phyloP scores from a whole-genome alignment of 2,888 invertebrate species.

The Brachylomia viminalis region DNA sequence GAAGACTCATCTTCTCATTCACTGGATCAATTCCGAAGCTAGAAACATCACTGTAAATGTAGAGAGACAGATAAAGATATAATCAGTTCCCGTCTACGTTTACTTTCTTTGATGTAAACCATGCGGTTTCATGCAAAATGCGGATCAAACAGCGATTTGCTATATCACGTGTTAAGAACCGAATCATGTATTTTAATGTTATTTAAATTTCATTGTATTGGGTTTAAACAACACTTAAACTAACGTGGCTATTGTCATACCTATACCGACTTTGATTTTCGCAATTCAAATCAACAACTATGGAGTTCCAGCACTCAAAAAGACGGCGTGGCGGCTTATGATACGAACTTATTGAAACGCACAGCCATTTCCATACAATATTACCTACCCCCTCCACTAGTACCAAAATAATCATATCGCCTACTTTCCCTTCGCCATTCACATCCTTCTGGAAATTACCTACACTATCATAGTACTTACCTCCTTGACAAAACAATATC shows the following conservation, averaged over 20 bases:
- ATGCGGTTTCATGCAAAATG: not conserved
- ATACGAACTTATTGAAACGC: not conserved
- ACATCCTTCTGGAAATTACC: constrained; percentile 59
- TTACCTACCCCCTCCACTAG: not conserved
- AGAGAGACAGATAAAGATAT: not conserved
- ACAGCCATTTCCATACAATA: constrained; percentile 8
- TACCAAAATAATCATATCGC: constrained; percentile 46
- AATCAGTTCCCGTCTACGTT: too few relatives aligned
- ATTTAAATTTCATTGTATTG: not conserved
- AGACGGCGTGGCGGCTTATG: not conserved
- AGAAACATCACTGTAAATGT: not conserved
- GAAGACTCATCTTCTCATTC: too few relatives aligned
- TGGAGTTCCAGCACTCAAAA: not conserved
- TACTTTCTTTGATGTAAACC: not conserved
- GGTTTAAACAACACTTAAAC: not conserved
- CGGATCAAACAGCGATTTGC: too few relatives aligned
- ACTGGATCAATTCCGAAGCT: not conserved
- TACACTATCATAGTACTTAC: constrained; percentile 51
- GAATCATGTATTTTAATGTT: not conserved
- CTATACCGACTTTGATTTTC: not conserved
- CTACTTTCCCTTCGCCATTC: constrained; percentile 46
- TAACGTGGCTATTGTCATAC: not conserved
- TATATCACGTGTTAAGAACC: not conserved
- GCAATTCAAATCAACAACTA: not conserved
- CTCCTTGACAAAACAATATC: constrained; percentile 78